Percentiles rank a stretch among this genome's conserved stretches.
These are phyloP conservation scores for Synanthedon andrenaeformis DNA, from an alignment of 2,888 invertebrate species.

Conservation along the genomic window DNA sequence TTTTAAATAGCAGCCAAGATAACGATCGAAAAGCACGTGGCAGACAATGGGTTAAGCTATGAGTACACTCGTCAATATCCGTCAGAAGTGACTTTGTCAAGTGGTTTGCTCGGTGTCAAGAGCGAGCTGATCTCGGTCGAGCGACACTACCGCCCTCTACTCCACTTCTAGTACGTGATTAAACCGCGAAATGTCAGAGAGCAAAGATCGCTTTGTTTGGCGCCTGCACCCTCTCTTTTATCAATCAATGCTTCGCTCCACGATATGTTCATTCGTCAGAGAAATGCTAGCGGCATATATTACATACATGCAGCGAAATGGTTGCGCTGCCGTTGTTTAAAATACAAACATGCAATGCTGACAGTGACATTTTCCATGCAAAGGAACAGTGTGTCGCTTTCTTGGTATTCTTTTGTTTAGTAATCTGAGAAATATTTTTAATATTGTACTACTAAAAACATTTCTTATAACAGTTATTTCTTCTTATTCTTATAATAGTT, in stretches of 20 bases:
- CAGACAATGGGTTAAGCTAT: constrained; percentile 21
- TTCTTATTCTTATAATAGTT: too few species aligned
- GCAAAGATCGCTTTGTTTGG: constrained; percentile 57
- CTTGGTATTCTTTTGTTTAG: neutral
- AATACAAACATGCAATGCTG: constrained; percentile 4
- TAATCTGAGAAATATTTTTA: too few species aligned
- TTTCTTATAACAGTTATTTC: too few species aligned
- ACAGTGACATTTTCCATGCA: neutral
- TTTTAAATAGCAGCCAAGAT: constrained; percentile 11
- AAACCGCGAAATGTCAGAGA: constrained; percentile 69
- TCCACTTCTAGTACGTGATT: constrained; percentile 58
- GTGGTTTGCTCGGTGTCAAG: constrained; percentile 58
- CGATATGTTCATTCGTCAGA: constrained; percentile 61
- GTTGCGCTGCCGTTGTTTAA: constrained; percentile 10
- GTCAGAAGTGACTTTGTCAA: constrained; percentile 44
- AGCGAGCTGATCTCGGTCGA: constrained; percentile 37
- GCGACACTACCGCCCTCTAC: constrained; percentile 39
- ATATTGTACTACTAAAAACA: too few species aligned
- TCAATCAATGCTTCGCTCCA: constrained; percentile 42
- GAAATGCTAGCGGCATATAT: constrained; percentile 34
- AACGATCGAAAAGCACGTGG: constrained; percentile 25
- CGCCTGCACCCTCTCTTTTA: constrained; percentile 16
- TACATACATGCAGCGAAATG: constrained; percentile 19
- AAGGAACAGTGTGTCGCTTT: neutral
- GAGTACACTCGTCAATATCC: constrained; percentile 23